Percentiles rank a stretch among this genome's conserved stretches.
Conservation (phyloP, 2,888 invertebrate species). For the Sinodicranocentrus sp. region DNA sequence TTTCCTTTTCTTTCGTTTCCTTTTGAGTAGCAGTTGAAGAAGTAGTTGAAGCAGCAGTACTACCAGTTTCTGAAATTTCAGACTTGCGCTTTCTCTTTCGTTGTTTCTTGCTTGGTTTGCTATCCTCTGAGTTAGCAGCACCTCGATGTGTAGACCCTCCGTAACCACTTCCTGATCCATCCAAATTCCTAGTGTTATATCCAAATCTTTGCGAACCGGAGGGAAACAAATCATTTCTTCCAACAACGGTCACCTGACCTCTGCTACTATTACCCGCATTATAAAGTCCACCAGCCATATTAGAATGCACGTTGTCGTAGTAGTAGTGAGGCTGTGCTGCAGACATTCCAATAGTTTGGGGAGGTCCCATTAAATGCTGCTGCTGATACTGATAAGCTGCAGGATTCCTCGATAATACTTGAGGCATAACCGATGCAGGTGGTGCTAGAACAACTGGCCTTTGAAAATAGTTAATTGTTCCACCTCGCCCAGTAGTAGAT, state of each 20-base stretch:
- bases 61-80: constrained; percentile 27
- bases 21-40: neutral
- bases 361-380: constrained; percentile 19
- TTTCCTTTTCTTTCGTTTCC: neutral
- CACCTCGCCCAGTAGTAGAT: constrained; percentile 13
- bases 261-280: neutral
- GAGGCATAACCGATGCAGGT: neutral
- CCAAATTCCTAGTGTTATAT: neutral
- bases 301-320: constrained; percentile 25
- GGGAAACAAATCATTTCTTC: constrained; percentile 27
- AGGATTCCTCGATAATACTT: constrained; percentile 1
- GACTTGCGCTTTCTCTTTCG: constrained; percentile 51
- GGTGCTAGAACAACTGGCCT: constrained; percentile 4
- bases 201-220: neutral
- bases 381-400: constrained; percentile 33
- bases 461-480: constrained; percentile 21
- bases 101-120: constrained; percentile 17
- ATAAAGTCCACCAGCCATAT: neutral
- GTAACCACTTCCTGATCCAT: constrained; percentile 1
- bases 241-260: constrained; percentile 11
- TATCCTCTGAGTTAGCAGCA: neutral
- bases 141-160: neutral
- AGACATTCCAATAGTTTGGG: neutral
- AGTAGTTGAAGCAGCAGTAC: neutral
- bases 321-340: neutral